Conservation (phyloP, 2,797 vertebrate genomes). For the Sebastolobus alascanus region DNA sequence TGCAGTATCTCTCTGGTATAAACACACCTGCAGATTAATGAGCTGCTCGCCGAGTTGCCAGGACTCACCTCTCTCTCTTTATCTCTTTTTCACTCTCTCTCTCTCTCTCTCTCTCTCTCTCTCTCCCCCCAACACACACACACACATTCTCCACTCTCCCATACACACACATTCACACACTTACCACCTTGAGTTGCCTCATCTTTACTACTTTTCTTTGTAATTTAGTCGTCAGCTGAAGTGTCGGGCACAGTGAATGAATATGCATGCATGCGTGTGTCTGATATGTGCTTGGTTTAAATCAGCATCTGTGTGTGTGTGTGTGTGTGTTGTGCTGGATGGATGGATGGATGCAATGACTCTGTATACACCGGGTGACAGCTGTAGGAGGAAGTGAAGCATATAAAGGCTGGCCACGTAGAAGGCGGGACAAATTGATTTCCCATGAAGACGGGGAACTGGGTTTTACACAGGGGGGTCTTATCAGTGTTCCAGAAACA, state of each 20-base stretch:
- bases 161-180: slow-evolving; percentile 24
- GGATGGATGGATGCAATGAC: slow-evolving; percentile 28
- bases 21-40: slow-evolving; percentile 74
- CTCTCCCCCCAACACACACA: not conserved
- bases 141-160: not conserved
- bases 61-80: slow-evolving; percentile 29
- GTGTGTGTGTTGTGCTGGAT: slow-evolving; percentile 21
- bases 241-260: slow-evolving; percentile 34
- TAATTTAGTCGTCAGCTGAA: slow-evolving; percentile 64
- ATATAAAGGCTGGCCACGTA: slow-evolving; percentile 70
- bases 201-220: slow-evolving; percentile 41
- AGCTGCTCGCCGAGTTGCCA: slow-evolving; percentile 62
- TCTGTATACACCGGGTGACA: slow-evolving; percentile 50
- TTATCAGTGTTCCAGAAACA: slow-evolving; percentile 58
- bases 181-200: slow-evolving; percentile 38
- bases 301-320: slow-evolving; percentile 3
- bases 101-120: slow-evolving; percentile 14
- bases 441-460: slow-evolving; percentile 70
- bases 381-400: slow-evolving; percentile 65
- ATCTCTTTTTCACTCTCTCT: not conserved
- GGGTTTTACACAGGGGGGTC: slow-evolving; percentile 41
- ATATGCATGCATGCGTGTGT: slow-evolving; percentile 49
- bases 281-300: slow-evolving; percentile 53
- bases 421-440: slow-evolving; percentile 78
- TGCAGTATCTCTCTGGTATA: slow-evolving; percentile 47